Conservation (phyloP, 2,888 invertebrate species). For the Parnassius glacialis region DNA sequence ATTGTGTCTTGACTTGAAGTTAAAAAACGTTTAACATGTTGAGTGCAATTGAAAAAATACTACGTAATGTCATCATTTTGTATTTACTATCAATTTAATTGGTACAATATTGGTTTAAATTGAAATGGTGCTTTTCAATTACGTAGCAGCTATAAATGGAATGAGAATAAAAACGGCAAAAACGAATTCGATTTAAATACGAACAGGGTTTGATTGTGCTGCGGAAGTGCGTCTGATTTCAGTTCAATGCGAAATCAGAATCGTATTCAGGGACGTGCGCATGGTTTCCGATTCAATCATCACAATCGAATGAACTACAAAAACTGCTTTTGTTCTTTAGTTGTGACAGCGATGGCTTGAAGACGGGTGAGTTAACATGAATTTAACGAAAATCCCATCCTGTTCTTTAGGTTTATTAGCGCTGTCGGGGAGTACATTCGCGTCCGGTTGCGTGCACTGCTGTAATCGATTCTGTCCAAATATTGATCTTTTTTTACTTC, state of each 20-base stretch:
- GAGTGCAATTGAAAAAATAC: not conserved
- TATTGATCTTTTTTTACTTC: constrained; percentile 77
- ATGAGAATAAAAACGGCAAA: constrained; percentile 29
- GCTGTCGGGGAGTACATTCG: constrained; percentile 53
- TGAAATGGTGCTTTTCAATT: constrained; percentile 26
- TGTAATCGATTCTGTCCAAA: constrained; percentile 76
- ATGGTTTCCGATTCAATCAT: constrained; percentile 68
- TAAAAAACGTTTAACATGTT: not conserved
- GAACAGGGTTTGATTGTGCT: constrained; percentile 44
- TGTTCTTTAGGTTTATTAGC: constrained; percentile 70
- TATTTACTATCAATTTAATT: constrained; percentile 17
- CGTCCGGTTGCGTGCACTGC: constrained; percentile 62
- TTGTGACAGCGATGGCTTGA: constrained; percentile 66
- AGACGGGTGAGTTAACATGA: constrained; percentile 68
- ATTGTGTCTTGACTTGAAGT: not conserved
- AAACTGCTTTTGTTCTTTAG: constrained; percentile 43
- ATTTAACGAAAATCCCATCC: constrained; percentile 74
- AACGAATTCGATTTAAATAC: constrained; percentile 42
- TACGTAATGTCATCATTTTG: not conserved
- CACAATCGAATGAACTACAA: constrained; percentile 45
- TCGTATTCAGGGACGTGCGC: constrained; percentile 44
- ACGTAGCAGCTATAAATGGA: constrained; percentile 21
- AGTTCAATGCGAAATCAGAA: constrained; percentile 53
- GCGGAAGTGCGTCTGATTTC: constrained; percentile 54
- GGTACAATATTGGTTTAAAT: constrained; percentile 23